Percentiles rank a stretch among this genome's conserved stretches.
Evolutionary conservation across 2,888 invertebrate species (phyloP).

Genomic region (Tridacna gigas): DNA sequence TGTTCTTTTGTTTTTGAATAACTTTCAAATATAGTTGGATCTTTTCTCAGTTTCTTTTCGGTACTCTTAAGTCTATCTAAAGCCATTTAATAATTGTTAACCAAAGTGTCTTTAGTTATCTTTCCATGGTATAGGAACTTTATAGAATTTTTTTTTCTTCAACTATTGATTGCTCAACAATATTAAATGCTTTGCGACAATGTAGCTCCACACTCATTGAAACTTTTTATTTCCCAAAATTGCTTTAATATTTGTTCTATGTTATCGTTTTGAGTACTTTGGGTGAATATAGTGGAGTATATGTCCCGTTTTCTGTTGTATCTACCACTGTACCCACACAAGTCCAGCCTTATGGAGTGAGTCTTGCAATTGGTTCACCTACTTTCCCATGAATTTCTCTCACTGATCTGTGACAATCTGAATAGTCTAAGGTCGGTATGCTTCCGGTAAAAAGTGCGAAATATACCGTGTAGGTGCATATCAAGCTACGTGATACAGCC

Average conservation of each 20-base stretch:
- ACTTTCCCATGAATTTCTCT: neutral
- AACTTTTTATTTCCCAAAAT: neutral
- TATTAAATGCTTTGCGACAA: neutral
- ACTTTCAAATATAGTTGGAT: neutral
- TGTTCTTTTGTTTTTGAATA: constrained; percentile 3
- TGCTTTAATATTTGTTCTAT: neutral
- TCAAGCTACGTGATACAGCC: too few relatives aligned
- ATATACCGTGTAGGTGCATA: too few relatives aligned
- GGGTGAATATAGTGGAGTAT: neutral
- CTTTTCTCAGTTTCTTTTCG: neutral
- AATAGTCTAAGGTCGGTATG: too few relatives aligned
- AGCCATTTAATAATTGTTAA: neutral
- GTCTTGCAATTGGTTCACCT: neutral
- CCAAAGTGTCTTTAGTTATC: neutral
- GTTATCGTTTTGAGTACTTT: neutral
- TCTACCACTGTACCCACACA: neutral
- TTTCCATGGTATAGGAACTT: constrained; percentile 10
- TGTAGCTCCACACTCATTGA: neutral
- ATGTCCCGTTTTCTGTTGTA: neutral
- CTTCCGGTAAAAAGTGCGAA: too few relatives aligned
- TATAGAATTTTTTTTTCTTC: neutral
- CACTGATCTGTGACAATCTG: too few relatives aligned
- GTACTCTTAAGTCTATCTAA: neutral
- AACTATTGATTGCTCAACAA: neutral
- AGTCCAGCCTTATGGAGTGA: neutral